These are phyloP conservation scores for Aurelia aurita DNA, from an alignment of 30 jellyfish, hydroid and myxozoan genomes.

Conservation along the genomic window DNA sequence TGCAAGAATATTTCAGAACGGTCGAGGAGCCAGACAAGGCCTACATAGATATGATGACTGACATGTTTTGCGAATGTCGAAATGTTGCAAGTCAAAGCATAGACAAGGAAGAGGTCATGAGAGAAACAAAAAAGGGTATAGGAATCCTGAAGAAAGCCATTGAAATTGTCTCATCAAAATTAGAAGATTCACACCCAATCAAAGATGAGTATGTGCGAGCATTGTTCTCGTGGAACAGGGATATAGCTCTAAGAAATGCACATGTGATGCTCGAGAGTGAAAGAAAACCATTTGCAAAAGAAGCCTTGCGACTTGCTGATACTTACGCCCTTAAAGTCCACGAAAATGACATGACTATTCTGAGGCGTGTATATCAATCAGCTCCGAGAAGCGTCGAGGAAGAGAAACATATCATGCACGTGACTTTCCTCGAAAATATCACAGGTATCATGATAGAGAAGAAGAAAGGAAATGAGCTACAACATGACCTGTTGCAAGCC, in stretches of 20 bases:
- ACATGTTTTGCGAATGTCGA: too few species aligned
- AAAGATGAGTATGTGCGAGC: not conserved
- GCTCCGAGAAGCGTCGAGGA: not conserved
- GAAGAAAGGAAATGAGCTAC: not conserved
- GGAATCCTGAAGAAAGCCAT: not conserved
- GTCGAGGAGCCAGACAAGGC: not conserved
- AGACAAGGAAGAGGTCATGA: not conserved
- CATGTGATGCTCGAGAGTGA: conserved; percentile 29
- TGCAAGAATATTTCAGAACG: not conserved
- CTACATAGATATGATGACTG: not conserved
- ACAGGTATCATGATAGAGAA: not conserved
- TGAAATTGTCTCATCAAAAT: not conserved
- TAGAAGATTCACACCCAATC: not conserved
- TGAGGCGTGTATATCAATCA: not conserved
- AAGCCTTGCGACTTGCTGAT: conserved; percentile 16
- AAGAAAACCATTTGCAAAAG: conserved; percentile 11
- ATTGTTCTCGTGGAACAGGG: conserved; percentile 10
- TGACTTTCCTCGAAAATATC: conserved; percentile 9
- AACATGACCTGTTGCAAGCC: not conserved
- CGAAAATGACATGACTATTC: not conserved
- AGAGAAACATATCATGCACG: conserved; percentile 4
- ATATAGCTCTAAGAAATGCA: not conserved
- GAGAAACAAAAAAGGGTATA: not conserved
- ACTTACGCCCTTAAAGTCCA: not conserved
- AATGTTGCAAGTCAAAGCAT: not conserved